Evolutionary conservation across 2,797 vertebrate species (phyloP), one percentile per base, ranked within the genome.

Genomic region (Artibeus jamaicensis): DNA sequence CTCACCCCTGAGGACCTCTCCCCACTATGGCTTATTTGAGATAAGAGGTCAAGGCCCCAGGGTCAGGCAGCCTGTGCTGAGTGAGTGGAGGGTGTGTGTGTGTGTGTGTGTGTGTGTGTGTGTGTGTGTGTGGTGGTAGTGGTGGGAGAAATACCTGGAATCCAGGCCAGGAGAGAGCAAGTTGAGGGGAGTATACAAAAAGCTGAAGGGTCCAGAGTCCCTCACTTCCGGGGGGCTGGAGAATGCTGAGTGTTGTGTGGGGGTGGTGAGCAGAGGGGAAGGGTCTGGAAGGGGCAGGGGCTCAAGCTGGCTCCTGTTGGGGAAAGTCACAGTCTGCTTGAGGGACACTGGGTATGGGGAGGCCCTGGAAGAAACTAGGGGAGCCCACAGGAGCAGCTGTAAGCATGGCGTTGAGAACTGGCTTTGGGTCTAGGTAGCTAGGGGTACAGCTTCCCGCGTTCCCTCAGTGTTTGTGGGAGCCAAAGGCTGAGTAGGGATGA

Each of bases 11-110:
- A 1, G 86, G 83, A 84, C 96, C 94, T 90, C 73, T 94, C 88
- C 89, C 84, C 93, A 37, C 94, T 97, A 97, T 97, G 96, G 97
- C 97, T 97, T 98, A 86, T 94, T 88, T 50, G 73, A 96, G 74
- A 76, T 74, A 65, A 95, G 93, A 95, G 94, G 83, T 87, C 91
- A 87, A 70, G 81, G 87, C 76, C 67, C 71, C 65, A 14, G 62
- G 46, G 48, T 82, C 44, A 65, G 97, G 95, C 71, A 29, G 57
- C 84, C 93, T 77, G 79, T 88, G 78, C 68, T 10, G 0, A 59
- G 46, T 26, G 62, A 94, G 21, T 7, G 29, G 26, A 32, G 29
- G 14, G 59, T 62, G 11, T 62, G 57, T 42, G 39, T 42, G 39
- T 42, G 39, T 42, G 39, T 42, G 39, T 42, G 39, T 42, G 39